Evolutionary conservation across 1,140 invertebrate species (phyloP), one percentile per base, ranked within the genome.

Genomic region (Medauroidea extradentata): DNA sequence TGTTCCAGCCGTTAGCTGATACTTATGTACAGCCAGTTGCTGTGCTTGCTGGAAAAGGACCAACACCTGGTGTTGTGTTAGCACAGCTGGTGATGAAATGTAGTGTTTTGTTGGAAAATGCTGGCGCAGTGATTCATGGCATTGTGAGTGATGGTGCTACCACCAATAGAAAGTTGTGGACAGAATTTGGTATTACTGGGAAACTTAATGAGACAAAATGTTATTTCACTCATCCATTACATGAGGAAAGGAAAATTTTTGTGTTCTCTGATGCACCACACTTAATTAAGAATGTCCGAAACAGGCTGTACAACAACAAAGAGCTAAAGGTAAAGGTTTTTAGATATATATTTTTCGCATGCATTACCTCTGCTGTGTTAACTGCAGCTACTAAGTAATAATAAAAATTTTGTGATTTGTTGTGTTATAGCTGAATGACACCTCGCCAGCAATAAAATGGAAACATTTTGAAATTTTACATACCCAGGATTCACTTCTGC

Each of bases 211-310:
- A 60, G 11, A 43, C 55, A 3, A 61, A 67, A 64, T 19, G 46
- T 2, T 67, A 34, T 34, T 65, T 67, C 27, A 11, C 16, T 2
- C 66, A 66, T 56, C 64, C 66, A 13, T 23, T 14, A 1, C 57
- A 66, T 57, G 55, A 62, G 0, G 50, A 61, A 27, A 29, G 62
- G 48, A 48, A 46, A 34, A 34, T 67, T 23, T 67, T 63, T 49
- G 44, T 63, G 2, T 67, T 67, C 38, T 67, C 61, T 0, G 65
- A 67, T 48, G 51, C 59, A 8, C 59, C 63, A 2, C 63, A 66
- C 39, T 16, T 66, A n/a, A 55, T 66, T n/a, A 66, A 66, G 27
- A 60, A 59, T 41, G 64, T 64, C 19, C n/a, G 63, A 24, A 66
- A 66, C 42, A 43, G 63, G 27, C 34, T 66, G n/a, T 60, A 54